A percentile compares a stretch with the other conserved stretches of the same genome.
phyloP scores from a whole-genome alignment of 2,888 invertebrate genomes.

The Venustoraphidia nigricollis region DNA sequence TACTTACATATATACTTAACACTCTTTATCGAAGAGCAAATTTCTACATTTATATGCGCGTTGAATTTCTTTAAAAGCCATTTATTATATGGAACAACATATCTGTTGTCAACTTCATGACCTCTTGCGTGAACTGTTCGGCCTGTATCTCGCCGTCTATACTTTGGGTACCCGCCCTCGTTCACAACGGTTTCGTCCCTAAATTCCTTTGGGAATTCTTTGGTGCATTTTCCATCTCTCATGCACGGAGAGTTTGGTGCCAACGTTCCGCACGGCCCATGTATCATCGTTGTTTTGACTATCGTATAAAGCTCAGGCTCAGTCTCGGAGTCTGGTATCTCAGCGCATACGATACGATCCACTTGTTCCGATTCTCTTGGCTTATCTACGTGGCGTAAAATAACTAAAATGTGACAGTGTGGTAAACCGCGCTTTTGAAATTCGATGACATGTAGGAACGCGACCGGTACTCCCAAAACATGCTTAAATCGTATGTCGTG shows the following conservation, averaged over 20 bases:
- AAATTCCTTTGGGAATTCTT: constrained; percentile 18
- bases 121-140: background rate
- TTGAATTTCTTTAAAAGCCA: too few relatives aligned
- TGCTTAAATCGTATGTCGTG: constrained; percentile 4
- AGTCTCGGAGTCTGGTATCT: constrained; percentile 8
- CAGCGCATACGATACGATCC: constrained; percentile 9
- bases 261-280: constrained; percentile 10
- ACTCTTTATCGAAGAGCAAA: too few relatives aligned
- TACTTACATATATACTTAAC: too few relatives aligned
- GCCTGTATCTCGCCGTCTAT: constrained; percentile 13
- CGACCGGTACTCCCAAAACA: constrained; percentile 7
- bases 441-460: constrained; percentile 10
- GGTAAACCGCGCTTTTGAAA: constrained; percentile 11
- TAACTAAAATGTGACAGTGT: constrained; percentile 5
- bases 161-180: constrained; percentile 16
- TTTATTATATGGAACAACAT: too few relatives aligned
- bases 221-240: constrained; percentile 15
- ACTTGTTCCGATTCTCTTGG: constrained; percentile 3
- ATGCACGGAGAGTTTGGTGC: constrained; percentile 9
- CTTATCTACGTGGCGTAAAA: constrained; percentile 1
- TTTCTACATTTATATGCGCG: too few relatives aligned
- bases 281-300: constrained; percentile 10
- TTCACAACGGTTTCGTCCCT: too few relatives aligned
- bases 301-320: constrained; percentile 10
- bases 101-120: constrained; percentile 17